phyloP scores from a whole-genome alignment of 2,888 invertebrate species.

The Oegoconia quadripuncta region DNA sequence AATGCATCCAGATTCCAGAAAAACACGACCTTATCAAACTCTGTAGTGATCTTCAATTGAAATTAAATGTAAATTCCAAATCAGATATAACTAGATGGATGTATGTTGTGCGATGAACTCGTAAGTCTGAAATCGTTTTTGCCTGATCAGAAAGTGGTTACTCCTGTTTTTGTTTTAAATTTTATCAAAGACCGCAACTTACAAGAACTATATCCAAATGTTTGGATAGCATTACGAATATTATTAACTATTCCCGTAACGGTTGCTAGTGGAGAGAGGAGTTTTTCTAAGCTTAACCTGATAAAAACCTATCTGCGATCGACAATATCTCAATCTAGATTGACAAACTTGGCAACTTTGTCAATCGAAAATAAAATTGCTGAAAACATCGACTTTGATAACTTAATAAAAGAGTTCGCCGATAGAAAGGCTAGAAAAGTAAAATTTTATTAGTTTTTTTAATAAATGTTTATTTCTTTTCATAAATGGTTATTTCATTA shows the following conservation, averaged over 20 bases:
- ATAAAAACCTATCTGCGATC: conserved; percentile 28
- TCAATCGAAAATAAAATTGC: conserved; percentile 33
- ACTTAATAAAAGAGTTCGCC: conserved; percentile 27
- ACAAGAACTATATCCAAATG: conserved; percentile 28
- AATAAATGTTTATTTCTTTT: conserved; percentile 15
- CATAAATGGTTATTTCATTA: too few relatives aligned
- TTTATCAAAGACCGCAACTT: conserved; percentile 22
- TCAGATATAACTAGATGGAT: conserved; percentile 15
- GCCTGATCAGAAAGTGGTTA: conserved; percentile 16
- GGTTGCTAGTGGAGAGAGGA: conserved; percentile 12
- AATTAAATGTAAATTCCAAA: conserved; percentile 17
- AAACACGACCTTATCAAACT: conserved; percentile 18
- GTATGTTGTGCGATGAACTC: conserved; percentile 18
- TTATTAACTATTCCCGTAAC: conserved; percentile 16
- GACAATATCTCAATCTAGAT: conserved; percentile 24
- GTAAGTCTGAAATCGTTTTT: conserved; percentile 20
- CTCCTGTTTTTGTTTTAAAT: conserved; percentile 19
- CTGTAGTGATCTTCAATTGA: conserved; percentile 25
- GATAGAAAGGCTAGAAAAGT: conserved; percentile 26
- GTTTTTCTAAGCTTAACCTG: conserved; percentile 6
- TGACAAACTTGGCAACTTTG: conserved; percentile 27
- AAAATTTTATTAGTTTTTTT: conserved; percentile 17
- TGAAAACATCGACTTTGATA: conserved; percentile 23
- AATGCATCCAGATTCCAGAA: conserved; percentile 24
- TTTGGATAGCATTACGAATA: conserved; percentile 23